A percentile compares a stretch with the other conserved stretches of the same genome.
phyloP scores from a whole-genome alignment of 1,140 invertebrate species.

The Psilanteris sp. region DNA sequence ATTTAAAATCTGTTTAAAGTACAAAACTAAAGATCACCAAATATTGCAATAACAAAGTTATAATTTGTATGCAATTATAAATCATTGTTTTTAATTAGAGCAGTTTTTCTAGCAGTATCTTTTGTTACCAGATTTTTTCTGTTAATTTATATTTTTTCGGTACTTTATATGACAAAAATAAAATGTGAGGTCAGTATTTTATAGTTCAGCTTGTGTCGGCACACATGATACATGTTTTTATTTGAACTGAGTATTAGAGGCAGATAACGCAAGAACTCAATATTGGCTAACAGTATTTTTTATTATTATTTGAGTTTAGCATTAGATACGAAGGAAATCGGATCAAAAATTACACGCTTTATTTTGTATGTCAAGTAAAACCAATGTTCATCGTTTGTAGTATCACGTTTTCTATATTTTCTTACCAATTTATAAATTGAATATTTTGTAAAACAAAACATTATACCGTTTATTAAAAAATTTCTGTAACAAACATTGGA shows the following conservation, averaged over 20 bases:
- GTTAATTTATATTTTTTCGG: constrained; percentile 23
- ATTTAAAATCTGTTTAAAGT: too few species aligned
- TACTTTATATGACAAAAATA: constrained; percentile 3
- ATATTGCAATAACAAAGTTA: too few species aligned
- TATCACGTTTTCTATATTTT: neutral
- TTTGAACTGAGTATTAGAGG: constrained; percentile 45
- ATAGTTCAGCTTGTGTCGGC: constrained; percentile 29
- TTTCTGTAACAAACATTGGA: too few species aligned
- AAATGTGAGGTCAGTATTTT: constrained; percentile 29
- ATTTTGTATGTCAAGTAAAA: constrained; percentile 11
- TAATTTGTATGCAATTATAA: too few species aligned
- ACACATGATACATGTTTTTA: constrained; percentile 47
- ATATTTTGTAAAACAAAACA: too few species aligned
- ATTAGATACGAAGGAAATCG: constrained; percentile 24
- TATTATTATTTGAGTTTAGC: constrained; percentile 23
- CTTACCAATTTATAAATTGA: constrained; percentile 14
- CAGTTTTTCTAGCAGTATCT: too few species aligned
- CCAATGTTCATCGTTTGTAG: constrained; percentile 12
- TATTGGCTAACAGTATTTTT: constrained; percentile 28
- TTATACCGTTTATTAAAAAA: too few species aligned
- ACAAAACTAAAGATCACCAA: too few species aligned
- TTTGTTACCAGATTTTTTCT: too few species aligned
- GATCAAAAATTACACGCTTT: constrained; percentile 39
- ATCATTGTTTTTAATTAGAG: too few species aligned
- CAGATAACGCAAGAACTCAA: constrained; percentile 33